Conservation (phyloP, 2,113 vertebrate genomes). For the Corythornis madagascariensis region DNA sequence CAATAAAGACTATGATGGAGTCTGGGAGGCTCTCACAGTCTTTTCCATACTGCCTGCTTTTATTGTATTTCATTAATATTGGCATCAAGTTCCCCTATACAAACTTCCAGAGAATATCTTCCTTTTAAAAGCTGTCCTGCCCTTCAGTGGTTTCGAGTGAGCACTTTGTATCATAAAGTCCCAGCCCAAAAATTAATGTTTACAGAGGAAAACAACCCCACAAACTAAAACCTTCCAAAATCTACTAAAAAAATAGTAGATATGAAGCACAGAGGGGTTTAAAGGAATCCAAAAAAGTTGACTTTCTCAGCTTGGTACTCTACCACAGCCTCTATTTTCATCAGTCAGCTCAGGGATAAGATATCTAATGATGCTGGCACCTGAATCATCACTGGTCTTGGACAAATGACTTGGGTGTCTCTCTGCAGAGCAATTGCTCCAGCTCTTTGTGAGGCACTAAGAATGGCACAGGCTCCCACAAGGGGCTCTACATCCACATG, state of each 20-base stretch:
- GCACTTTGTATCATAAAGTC: neutral
- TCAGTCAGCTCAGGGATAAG: neutral
- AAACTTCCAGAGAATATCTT: neutral
- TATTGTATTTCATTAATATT: constrained; percentile 3
- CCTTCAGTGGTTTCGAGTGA: neutral
- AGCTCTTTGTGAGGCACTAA: constrained; percentile 1
- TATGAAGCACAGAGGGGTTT: neutral
- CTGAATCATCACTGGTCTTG: neutral
- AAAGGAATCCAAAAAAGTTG: neutral
- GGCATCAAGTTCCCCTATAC: neutral
- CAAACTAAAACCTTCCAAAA: neutral
- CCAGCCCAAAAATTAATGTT: neutral
- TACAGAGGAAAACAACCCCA: neutral
- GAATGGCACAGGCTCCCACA: accelerated
- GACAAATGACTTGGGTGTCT: neutral
- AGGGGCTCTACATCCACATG: neutral
- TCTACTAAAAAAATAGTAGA: neutral
- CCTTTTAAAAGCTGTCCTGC: neutral
- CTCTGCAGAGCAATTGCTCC: constrained; percentile 2
- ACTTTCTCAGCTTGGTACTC: neutral
- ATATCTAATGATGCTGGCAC: neutral
- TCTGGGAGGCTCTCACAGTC: neutral
- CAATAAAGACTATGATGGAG: neutral
- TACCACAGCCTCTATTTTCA: neutral
- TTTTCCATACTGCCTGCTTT: neutral